Percentiles rank a stretch among this genome's conserved stretches.
Evolutionary conservation across 2,797 vertebrate species (phyloP).

Genomic region (Pitangus sulphuratus): DNA sequence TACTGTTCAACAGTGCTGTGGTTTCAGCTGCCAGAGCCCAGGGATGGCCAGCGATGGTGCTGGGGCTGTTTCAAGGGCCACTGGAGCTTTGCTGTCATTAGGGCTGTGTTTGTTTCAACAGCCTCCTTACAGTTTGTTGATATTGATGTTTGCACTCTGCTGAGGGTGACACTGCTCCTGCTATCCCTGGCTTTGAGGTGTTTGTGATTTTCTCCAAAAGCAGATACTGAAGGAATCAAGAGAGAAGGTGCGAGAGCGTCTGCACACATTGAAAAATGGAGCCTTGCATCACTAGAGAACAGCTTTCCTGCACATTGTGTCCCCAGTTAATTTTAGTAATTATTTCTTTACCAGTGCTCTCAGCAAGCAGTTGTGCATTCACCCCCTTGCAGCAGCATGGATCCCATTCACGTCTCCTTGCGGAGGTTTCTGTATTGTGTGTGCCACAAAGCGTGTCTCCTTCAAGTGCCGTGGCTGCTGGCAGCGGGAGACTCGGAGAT

Average conservation of each 20-base stretch:
- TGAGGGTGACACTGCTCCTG: background rate
- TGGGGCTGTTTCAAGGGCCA: background rate
- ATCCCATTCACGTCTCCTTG: background rate
- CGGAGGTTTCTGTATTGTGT: background rate
- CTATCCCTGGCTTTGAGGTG: background rate
- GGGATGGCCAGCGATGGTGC: background rate
- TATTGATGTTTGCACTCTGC: background rate
- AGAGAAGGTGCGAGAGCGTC: background rate
- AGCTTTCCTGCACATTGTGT: background rate
- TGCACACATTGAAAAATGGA: rapidly evolving
- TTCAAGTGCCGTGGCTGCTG: background rate
- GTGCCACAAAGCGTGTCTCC: background rate
- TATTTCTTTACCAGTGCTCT: background rate
- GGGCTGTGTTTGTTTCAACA: background rate
- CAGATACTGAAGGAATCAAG: background rate
- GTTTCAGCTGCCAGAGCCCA: background rate
- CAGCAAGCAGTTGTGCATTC: background rate
- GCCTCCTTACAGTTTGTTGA: background rate
- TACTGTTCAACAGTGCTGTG: rapidly evolving
- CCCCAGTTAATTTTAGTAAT: background rate
- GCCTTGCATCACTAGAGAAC: background rate
- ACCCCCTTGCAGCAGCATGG: background rate
- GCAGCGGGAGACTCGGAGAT: background rate
- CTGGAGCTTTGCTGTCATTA: background rate
- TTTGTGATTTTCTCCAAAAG: background rate